A percentile compares a stretch with the other conserved stretches of the same genome.
Conservation (phyloP, 1,140 invertebrate genomes). For the Drosophila pachea region DNA sequence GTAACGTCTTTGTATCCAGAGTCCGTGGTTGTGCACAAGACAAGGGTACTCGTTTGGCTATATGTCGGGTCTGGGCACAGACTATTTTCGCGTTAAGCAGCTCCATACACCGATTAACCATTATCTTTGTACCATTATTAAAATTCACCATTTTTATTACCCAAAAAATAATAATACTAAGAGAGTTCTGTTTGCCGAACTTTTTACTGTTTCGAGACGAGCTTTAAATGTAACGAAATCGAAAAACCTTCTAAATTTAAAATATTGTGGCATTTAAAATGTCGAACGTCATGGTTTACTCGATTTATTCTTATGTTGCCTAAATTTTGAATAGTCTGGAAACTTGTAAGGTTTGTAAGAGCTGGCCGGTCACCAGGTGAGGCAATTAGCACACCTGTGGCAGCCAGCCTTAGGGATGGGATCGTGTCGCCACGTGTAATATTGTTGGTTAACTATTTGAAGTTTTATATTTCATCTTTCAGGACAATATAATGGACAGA, state of each 20-base stretch:
- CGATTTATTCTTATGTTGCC: conserved; percentile 9
- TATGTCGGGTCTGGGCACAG: conserved; percentile 33
- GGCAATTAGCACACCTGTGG: conserved; percentile 51
- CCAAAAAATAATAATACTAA: too few species aligned
- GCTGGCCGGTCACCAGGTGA: conserved; percentile 9
- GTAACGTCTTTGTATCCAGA: neutral
- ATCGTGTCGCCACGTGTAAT: too few species aligned
- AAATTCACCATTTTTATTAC: conserved; percentile 41
- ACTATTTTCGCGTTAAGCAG: conserved; percentile 37
- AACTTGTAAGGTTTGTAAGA: conserved; percentile 6
- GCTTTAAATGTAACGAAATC: conserved; percentile 2
- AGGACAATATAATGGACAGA: too few species aligned
- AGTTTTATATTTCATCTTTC: too few species aligned
- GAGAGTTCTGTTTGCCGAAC: too few species aligned
- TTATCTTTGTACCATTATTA: conserved; percentile 27
- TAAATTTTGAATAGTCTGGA: too few species aligned
- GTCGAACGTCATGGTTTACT: conserved; percentile 24
- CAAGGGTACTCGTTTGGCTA: conserved; percentile 11
- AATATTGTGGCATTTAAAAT: too few species aligned
- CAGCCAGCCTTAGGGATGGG: conserved; percentile 16
- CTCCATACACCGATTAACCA: conserved; percentile 44
- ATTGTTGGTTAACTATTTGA: too few species aligned
- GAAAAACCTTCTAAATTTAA: too few species aligned
- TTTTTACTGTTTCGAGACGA: conserved; percentile 10
- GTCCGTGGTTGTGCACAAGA: neutral